Evolutionary conservation across 1,140 invertebrate species (phyloP).

Genomic region (Hesperophylax magnus): DNA sequence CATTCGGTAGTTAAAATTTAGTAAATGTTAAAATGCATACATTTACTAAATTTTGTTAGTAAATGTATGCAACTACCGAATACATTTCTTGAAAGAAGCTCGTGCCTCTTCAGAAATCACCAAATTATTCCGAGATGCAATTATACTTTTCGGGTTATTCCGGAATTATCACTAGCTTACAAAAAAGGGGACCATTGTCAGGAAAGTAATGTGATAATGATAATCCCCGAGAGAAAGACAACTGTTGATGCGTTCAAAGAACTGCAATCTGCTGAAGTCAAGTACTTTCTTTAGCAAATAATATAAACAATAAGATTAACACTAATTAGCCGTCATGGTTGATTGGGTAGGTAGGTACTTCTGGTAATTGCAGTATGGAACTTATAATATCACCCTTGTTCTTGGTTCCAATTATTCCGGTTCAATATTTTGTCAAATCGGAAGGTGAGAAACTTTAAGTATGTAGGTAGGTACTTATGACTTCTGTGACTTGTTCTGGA

Average conservation of each 20-base stretch:
- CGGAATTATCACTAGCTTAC: conserved; percentile 2
- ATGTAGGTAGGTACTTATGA: no score
- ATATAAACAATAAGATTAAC: conserved; percentile 1
- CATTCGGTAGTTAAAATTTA: no score
- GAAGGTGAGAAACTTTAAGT: no score
- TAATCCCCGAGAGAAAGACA: background rate
- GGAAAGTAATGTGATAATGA: background rate
- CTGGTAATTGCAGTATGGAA: background rate
- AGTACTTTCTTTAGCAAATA: background rate
- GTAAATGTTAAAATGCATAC: no score
- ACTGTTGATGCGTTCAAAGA: conserved; percentile 6
- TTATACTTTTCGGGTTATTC: conserved; percentile 23
- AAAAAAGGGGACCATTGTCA: background rate
- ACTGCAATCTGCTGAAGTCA: conserved; percentile 4
- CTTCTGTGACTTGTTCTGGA: no score
- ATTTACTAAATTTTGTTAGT: no score
- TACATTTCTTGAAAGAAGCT: background rate
- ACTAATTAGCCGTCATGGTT: background rate
- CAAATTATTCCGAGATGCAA: background rate
- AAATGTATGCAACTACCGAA: background rate
- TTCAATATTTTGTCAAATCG: no score
- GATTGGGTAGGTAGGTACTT: conserved; percentile 20
- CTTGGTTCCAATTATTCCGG: no score
- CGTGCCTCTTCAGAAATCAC: background rate
- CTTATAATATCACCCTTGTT: no score